Evolutionary conservation across 2,797 vertebrate species (phyloP), one percentile per base, ranked within the genome.

Genomic region (Buceros bicornis): DNA sequence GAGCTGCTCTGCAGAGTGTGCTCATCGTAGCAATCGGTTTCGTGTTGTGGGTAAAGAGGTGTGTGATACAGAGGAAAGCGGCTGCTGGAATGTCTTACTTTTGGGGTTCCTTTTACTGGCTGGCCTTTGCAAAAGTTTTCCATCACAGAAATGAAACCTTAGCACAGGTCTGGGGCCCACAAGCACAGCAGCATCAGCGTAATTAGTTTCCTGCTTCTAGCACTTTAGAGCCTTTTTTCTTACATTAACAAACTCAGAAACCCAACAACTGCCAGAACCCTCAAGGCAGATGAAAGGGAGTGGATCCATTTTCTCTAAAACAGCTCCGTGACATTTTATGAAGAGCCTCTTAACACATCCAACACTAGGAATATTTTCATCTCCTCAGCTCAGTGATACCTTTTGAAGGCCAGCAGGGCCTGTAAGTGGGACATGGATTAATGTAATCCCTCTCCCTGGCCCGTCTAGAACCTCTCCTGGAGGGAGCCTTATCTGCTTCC

Each of bases 301-400:
- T 76, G 91, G 89, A 97, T 98, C 95, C 97, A 97, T 98, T 98
- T 98, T 97, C 97, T 97, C 93, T 97, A 94, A 97, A 96, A 92
- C 88, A 94, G 74, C 95, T 95, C 88, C 25, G 56, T 89, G 87
- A 84, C 93, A 87, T 97, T 97, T 98, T 93, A 91, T 97, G 92
- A 97, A 98, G 96, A 98, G 96, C 97, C 97, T 98, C 97, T 98
- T 98, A 99, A 98, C 97, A 98, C 97, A 97, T 87, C 88, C 97
- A 83, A 89, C 92, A 87, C 98, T 98, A 97, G 97, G 98, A 98
- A 98, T 96, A 97, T 97, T 97, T 97, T 98, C 97, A 95, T 98
- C 97, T 98, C 95, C 96, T 97, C 96, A 93, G 95, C 94, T 97
- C 97, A 97, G 97, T 95, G 98, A 98, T 76, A 97, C 96, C 98